Evolutionary conservation across 2,888 invertebrate genomes (phyloP).

Genomic region (Chrysomela aeneicollis): DNA sequence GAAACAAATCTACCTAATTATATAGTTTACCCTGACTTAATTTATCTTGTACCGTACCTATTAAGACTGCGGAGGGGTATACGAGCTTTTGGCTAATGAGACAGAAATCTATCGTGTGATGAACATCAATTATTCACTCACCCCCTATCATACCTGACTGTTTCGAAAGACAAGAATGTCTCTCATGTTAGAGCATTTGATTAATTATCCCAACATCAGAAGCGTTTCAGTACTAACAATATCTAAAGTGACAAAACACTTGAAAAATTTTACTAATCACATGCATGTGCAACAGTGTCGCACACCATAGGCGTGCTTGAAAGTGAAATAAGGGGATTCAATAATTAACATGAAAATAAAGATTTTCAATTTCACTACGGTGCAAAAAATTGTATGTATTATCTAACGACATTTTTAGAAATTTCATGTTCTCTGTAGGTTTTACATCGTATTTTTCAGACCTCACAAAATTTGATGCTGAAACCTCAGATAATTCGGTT

Average conservation of each 20-base stretch:
- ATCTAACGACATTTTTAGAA: too few species aligned
- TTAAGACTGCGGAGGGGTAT: neutral
- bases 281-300: conserved; percentile 44
- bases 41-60: too few species aligned
- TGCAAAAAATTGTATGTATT: too few species aligned
- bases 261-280: conserved; percentile 50
- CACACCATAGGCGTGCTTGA: neutral
- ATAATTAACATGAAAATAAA: too few species aligned
- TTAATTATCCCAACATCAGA: conserved; percentile 37
- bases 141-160: conserved; percentile 7
- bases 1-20: too few species aligned
- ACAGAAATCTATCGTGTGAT: neutral
- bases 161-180: conserved; percentile 11
- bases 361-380: too few species aligned
- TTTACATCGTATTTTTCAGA: too few species aligned
- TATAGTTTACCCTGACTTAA: too few species aligned
- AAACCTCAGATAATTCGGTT: too few species aligned
- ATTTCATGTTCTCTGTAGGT: too few species aligned
- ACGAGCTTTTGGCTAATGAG: neutral
- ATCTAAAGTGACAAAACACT: conserved; percentile 47
- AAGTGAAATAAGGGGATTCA: too few species aligned
- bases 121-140: conserved; percentile 4
- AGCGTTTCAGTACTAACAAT: conserved; percentile 34
- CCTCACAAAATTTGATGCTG: too few species aligned
- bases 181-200: conserved; percentile 27